Evolutionary conservation across 2,113 vertebrate genomes (phyloP).

Genomic region (Girardinichthys multiradiatus): DNA sequence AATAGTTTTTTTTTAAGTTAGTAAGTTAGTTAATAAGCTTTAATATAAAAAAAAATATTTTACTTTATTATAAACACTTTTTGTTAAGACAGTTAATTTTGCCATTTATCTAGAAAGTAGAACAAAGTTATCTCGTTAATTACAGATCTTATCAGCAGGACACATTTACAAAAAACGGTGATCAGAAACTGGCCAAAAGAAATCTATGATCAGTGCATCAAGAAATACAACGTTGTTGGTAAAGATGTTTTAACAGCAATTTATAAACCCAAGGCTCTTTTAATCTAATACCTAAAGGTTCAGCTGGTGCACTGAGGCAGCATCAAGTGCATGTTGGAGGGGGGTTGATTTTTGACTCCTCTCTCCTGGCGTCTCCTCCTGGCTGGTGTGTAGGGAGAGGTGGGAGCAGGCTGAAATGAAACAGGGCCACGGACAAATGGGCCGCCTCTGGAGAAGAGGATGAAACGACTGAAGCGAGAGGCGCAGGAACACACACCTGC

Average conservation of each 20-base stretch:
- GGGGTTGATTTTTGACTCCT: slow-evolving; percentile 21
- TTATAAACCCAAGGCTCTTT: slow-evolving; percentile 22
- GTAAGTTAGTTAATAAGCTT: too few species aligned
- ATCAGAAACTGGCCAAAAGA: neutral
- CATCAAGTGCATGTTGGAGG: slow-evolving; percentile 18
- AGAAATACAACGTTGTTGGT: slow-evolving; percentile 30
- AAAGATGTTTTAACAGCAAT: slow-evolving; percentile 41
- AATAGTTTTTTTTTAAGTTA: too few species aligned
- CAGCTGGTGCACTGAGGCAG: slow-evolving; percentile 18
- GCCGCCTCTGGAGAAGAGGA: slow-evolving; percentile 73
- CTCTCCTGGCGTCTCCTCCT: slow-evolving; percentile 50
- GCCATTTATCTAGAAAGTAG: too few species aligned
- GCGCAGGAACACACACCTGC: slow-evolving; percentile 77
- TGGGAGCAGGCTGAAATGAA: slow-evolving; percentile 64
- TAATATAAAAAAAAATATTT: too few species aligned
- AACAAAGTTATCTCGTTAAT: too few species aligned
- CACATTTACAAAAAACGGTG: neutral
- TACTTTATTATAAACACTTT: too few species aligned
- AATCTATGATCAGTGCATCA: neutral
- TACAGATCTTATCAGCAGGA: neutral
- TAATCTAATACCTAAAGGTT: slow-evolving; percentile 50
- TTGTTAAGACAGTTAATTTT: too few species aligned
- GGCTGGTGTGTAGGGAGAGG: slow-evolving; percentile 16
- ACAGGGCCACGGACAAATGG: slow-evolving; percentile 78
- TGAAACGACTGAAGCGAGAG: slow-evolving; percentile 72